Evolutionary conservation across 2,888 invertebrate species (phyloP).

Genomic region (Ecdyonurus torrentis): DNA sequence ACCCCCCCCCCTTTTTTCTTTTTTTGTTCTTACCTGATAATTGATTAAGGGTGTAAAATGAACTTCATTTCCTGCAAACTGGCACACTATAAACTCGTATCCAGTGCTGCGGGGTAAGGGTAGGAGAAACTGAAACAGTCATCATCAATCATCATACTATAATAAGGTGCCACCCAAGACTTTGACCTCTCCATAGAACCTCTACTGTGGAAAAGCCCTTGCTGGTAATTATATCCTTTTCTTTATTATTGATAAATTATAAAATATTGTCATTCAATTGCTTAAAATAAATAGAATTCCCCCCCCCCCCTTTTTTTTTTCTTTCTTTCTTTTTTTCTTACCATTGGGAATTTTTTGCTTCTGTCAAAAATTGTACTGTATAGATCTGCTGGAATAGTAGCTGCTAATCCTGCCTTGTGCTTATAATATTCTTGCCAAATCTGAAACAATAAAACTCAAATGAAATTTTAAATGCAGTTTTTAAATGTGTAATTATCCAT

Average conservation of each 20-base stretch:
- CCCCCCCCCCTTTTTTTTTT: too few relatives aligned
- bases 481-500: too few relatives aligned
- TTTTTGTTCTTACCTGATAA: constrained; percentile 46
- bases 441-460: constrained; percentile 15
- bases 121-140: constrained; percentile 46
- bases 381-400: constrained; percentile 42
- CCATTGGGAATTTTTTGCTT: constrained; percentile 40
- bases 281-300: too few relatives aligned
- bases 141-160: too few relatives aligned
- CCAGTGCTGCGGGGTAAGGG: constrained; percentile 67
- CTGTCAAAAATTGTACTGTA: constrained; percentile 40
- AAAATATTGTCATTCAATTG: constrained; percentile 2
- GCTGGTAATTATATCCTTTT: too few relatives aligned
- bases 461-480: too few relatives aligned
- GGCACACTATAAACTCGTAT: constrained; percentile 70
- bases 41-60: constrained; percentile 75
- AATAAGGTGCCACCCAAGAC: not conserved
- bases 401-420: constrained; percentile 57
- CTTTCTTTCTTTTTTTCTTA: constrained; percentile 11
- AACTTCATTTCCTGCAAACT: constrained; percentile 50
- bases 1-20: not conserved
- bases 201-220: too few relatives aligned
- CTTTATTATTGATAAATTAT: not conserved
- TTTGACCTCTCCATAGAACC: too few relatives aligned
- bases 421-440: constrained; percentile 74